phyloP scores from a whole-genome alignment of 2,888 invertebrate genomes.

The Eupithecia tripunctaria region DNA sequence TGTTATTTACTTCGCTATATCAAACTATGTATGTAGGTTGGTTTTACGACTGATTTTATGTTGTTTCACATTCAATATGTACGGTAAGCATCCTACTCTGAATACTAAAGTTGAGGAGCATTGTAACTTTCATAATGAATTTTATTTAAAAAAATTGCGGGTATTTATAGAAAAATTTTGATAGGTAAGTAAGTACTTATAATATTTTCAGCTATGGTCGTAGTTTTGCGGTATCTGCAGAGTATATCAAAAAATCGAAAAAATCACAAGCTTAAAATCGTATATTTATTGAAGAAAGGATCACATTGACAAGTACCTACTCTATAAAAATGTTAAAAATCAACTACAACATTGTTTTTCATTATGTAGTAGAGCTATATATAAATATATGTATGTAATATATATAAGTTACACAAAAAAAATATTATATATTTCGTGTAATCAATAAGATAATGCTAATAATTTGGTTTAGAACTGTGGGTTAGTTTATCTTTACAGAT shows the following conservation, averaged over 20 bases:
- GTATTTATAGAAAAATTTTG: not conserved
- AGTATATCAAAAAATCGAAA: not conserved
- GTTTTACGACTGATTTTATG: conserved; percentile 67
- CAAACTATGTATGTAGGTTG: conserved; percentile 56
- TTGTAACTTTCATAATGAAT: conserved; percentile 5
- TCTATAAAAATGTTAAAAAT: not conserved
- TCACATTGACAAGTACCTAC: not conserved
- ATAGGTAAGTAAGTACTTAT: not conserved
- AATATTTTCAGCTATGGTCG: not conserved
- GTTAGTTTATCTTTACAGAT: not conserved
- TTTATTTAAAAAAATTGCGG: not conserved
- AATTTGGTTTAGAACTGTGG: not conserved
- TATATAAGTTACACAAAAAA: too few species aligned
- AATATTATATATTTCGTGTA: too few species aligned
- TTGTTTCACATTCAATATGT: conserved; percentile 57
- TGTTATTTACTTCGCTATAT: conserved; percentile 57
- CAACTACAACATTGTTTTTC: not conserved
- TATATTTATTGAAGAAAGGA: not conserved
- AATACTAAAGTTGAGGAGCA: conserved; percentile 50
- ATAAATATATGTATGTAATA: too few species aligned
- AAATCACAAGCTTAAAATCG: not conserved
- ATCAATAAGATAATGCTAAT: not conserved
- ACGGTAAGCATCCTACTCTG: conserved; percentile 50
- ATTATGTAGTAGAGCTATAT: too few species aligned
- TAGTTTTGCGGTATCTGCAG: not conserved